phyloP scores from a whole-genome alignment of 2,797 vertebrate species.

The Geotrypetes seraphini region DNA sequence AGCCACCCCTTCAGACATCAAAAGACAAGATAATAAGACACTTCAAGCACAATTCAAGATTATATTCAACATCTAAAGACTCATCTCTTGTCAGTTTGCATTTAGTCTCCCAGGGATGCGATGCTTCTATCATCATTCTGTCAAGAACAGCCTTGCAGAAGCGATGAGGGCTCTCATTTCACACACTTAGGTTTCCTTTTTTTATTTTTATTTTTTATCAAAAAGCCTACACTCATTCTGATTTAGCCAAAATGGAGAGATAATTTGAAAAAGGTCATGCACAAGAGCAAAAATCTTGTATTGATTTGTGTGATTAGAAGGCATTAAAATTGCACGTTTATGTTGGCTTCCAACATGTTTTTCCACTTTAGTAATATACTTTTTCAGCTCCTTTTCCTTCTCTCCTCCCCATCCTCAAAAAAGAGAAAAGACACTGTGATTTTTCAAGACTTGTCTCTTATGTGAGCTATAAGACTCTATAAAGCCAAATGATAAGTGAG shows the following conservation, averaged over 20 bases:
- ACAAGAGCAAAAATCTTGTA: constrained; percentile 64
- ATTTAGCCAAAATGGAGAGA: constrained; percentile 90
- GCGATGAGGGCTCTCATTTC: constrained; percentile 94
- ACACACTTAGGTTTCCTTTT: constrained; percentile 99
- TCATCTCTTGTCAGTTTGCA: constrained; percentile 99
- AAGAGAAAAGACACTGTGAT: constrained; percentile 15
- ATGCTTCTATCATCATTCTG: constrained; percentile 99
- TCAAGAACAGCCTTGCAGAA: constrained; percentile 92
- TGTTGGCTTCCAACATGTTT: constrained; percentile 44
- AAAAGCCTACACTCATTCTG: constrained; percentile 89
- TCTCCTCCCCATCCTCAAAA: too few relatives aligned
- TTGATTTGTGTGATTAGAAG: constrained; percentile 79
- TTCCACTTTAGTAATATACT: constrained; percentile 50
- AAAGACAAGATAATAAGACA: constrained; percentile 99
- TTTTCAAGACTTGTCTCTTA: constrained; percentile 1
- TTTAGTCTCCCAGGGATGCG: constrained; percentile 97
- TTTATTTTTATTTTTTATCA: constrained; percentile 90
- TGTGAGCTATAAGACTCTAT: constrained; percentile 1
- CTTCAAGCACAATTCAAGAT: constrained; percentile 99
- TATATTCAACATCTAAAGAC: constrained; percentile 99
- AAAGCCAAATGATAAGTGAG: not conserved
- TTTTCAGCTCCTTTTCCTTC: too few relatives aligned
- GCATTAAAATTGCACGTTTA: constrained; percentile 71
- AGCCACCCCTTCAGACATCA: constrained; percentile 96
- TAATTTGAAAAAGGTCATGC: constrained; percentile 95